Evolutionary conservation across 2,113 vertebrate genomes (phyloP).

Genomic region (Datnioides undecimradiatus): DNA sequence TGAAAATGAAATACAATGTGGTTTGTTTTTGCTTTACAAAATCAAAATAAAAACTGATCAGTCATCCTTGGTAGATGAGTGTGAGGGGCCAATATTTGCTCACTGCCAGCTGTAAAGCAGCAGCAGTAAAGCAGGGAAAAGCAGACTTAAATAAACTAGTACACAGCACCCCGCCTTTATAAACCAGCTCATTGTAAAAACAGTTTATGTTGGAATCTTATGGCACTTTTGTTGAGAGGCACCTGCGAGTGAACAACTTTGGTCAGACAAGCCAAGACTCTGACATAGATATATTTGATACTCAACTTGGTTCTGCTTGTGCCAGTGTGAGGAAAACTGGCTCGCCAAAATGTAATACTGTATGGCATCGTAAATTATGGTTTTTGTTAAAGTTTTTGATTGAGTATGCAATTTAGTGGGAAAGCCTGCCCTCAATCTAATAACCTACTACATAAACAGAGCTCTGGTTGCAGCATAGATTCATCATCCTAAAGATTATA

Average conservation of each 20-base stretch:
- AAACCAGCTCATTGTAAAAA: slow-evolving; percentile 42
- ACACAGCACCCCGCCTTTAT: slow-evolving; percentile 12
- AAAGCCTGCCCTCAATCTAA: no score
- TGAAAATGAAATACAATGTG: not conserved
- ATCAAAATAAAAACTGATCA: slow-evolving; percentile 22
- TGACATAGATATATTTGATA: not conserved
- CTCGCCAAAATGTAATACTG: not conserved
- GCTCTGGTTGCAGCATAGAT: not conserved
- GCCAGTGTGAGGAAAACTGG: not conserved
- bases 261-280: slow-evolving; percentile 39
- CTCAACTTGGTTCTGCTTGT: not conserved
- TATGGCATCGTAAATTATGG: not conserved
- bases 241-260: slow-evolving; percentile 72
- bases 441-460: no score
- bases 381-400: slow-evolving; percentile 13
- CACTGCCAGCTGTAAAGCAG: not conserved
- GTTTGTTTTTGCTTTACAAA: slow-evolving; percentile 16
- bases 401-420: not conserved
- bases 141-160: slow-evolving; percentile 5
- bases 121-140: slow-evolving; percentile 18
- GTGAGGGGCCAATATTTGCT: not conserved
- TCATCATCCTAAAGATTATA: not conserved
- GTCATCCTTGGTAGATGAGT: not conserved
- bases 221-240: slow-evolving; percentile 73
- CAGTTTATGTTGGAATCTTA: slow-evolving; percentile 32